These are phyloP conservation scores for Branchellion lobata DNA, from an alignment of 2,888 invertebrate species.

Conservation along the genomic window DNA sequence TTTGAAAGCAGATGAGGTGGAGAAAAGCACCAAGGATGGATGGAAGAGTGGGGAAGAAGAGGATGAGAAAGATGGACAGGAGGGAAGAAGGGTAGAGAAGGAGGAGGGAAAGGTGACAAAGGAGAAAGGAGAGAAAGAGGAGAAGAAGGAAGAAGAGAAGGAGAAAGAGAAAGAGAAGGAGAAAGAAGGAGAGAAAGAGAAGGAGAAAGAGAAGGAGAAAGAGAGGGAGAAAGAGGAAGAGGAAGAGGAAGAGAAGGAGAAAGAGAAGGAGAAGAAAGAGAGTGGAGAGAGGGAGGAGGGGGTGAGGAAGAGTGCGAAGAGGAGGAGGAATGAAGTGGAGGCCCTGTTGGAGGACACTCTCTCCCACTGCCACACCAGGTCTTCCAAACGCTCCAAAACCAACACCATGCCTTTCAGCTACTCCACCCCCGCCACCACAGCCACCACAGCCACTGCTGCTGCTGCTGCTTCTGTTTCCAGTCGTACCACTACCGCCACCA, in stretches of 20 bases:
- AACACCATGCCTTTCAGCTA: not conserved
- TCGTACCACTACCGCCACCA: no score
- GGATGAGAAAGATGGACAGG: not conserved
- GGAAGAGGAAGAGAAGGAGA: not conserved
- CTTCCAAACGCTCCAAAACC: slow-evolving; percentile 13
- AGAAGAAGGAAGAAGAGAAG: slow-evolving; percentile 27
- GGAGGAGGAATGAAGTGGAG: slow-evolving; percentile 38
- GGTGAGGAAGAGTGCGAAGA: slow-evolving; percentile 26
- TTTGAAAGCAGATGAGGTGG: no score
- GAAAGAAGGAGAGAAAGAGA: not conserved
- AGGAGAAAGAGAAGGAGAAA: not conserved
- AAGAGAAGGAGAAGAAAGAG: not conserved
- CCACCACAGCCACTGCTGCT: no score
- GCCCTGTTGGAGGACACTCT: slow-evolving; percentile 32
- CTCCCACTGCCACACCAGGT: not conserved
- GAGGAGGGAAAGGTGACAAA: not conserved
- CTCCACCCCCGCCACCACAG: not conserved
- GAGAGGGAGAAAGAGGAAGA: not conserved
- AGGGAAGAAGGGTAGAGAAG: not conserved
- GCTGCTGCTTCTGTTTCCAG: no score
- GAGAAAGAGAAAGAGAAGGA: not conserved
- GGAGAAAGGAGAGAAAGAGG: slow-evolving; percentile 20
- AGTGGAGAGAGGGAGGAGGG: not conserved
- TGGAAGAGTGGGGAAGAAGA: not conserved
- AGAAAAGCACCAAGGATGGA: no score